Conservation (phyloP, 2,888 invertebrate genomes). For the Cremastinae sp. region DNA sequence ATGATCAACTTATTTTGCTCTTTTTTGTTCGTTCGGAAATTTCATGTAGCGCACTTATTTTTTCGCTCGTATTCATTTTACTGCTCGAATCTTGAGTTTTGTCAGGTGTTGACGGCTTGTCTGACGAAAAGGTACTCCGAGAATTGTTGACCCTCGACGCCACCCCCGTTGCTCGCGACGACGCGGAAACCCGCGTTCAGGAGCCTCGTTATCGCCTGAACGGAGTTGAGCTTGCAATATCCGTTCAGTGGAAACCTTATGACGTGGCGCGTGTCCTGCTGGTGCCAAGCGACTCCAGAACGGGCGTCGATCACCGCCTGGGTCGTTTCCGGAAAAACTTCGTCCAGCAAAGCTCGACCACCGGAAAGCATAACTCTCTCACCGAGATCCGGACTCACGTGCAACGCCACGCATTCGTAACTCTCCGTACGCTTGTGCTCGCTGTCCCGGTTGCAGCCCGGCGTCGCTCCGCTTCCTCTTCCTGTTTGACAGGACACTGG, state of each 20-base stretch:
- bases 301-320: slow-evolving; percentile 90
- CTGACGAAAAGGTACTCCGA: slow-evolving; percentile 92
- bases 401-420: slow-evolving; percentile 90
- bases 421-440: slow-evolving; percentile 76
- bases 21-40: slow-evolving; percentile 31
- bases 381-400: slow-evolving; percentile 90
- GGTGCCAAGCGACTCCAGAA: slow-evolving; percentile 90
- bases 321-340: slow-evolving; percentile 88
- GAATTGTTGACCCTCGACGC: slow-evolving; percentile 94
- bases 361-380: slow-evolving; percentile 92
- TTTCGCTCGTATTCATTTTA: slow-evolving; percentile 30
- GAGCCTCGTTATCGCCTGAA: slow-evolving; percentile 91
- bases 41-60: slow-evolving; percentile 28
- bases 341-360: slow-evolving; percentile 88
- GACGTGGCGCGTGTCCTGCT: slow-evolving; percentile 90
- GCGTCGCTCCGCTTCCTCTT: slow-evolving; percentile 62
- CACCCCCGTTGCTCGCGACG: slow-evolving; percentile 92
- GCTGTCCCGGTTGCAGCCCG: slow-evolving; percentile 67
- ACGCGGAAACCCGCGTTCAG: slow-evolving; percentile 89
- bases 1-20: too few relatives aligned
- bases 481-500: slow-evolving; percentile 68
- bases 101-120: slow-evolving; percentile 79
- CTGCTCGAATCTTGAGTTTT: slow-evolving; percentile 37
- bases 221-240: slow-evolving; percentile 94
- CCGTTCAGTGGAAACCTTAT: slow-evolving; percentile 93